phyloP scores from a whole-genome alignment of 2,888 invertebrate genomes.

The Chirona hameri region DNA sequence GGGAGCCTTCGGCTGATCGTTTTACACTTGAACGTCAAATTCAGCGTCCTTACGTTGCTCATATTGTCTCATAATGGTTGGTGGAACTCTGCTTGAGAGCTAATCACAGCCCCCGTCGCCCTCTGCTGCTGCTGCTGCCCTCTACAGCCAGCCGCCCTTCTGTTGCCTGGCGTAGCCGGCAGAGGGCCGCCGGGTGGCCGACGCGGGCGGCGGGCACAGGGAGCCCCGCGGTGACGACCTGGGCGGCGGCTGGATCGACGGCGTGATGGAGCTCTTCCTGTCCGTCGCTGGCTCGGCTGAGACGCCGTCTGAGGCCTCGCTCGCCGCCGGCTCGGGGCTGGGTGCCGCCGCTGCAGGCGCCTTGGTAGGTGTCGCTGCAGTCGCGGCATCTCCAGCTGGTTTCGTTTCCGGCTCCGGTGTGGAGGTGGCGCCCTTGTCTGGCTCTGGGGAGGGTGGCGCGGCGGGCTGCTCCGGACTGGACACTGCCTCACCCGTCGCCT shows the following conservation, averaged over 20 bases:
- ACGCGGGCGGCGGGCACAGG: not conserved
- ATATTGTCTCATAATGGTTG: too few relatives aligned
- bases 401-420: not conserved
- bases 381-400: not conserved
- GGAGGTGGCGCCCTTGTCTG: not conserved
- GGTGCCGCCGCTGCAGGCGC: not conserved
- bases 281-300: not conserved
- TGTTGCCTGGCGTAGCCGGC: not conserved
- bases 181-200: not conserved
- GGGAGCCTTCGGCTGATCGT: too few relatives aligned
- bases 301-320: not conserved
- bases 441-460: not conserved
- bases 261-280: not conserved
- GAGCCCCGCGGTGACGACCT: not conserved
- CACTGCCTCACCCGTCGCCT: not conserved
- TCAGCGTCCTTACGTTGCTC: too few relatives aligned
- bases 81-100: too few relatives aligned
- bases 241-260: not conserved
- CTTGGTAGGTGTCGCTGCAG: not conserved
- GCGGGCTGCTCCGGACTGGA: not conserved
- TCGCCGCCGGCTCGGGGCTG: not conserved
- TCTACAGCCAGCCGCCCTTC: constrained; percentile 23
- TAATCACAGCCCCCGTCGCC: too few relatives aligned
- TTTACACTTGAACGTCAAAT: too few relatives aligned
- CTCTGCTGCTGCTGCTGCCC: too few relatives aligned